Evolutionary conservation across 1,140 invertebrate genomes (phyloP).

Genomic region (Matsumurasca onukii): DNA sequence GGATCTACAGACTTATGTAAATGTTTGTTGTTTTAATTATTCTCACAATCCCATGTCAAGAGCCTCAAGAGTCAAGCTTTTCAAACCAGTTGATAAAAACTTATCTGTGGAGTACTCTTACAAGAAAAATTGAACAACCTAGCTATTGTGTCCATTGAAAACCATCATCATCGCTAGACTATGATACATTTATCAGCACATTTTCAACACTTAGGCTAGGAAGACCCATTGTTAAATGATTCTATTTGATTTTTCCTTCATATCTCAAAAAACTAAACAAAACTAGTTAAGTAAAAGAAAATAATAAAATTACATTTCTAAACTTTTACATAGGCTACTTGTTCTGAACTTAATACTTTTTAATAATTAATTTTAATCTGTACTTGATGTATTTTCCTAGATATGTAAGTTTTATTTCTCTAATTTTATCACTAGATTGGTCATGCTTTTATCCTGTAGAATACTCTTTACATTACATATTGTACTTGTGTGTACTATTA

Average conservation of each 20-base stretch:
- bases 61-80: not conserved
- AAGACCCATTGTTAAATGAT: slow-evolving; percentile 3
- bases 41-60: slow-evolving; percentile 1
- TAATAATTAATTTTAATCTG: too few relatives aligned
- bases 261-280: too few relatives aligned
- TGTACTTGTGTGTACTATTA: too few relatives aligned
- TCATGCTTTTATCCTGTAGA: too few relatives aligned
- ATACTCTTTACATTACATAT: too few relatives aligned
- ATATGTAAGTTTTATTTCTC: too few relatives aligned
- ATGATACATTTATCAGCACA: not conserved
- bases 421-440: too few relatives aligned
- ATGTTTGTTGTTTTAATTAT: slow-evolving; percentile 8
- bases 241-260: slow-evolving; percentile 1
- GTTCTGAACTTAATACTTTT: too few relatives aligned
- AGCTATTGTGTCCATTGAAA: slow-evolving; percentile 17
- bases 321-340: too few relatives aligned
- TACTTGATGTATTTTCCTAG: too few relatives aligned
- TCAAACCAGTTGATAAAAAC: slow-evolving; percentile 3
- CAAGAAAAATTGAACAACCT: slow-evolving; percentile 25
- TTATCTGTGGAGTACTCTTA: not conserved
- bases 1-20: slow-evolving; percentile 6
- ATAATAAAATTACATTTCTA: too few relatives aligned
- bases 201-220: slow-evolving; percentile 8
- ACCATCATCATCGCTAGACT: slow-evolving; percentile 21
- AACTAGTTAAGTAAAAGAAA: too few relatives aligned